Evolutionary conservation across 2,797 vertebrate genomes (phyloP).

Genomic region (Artibeus jamaicensis): DNA sequence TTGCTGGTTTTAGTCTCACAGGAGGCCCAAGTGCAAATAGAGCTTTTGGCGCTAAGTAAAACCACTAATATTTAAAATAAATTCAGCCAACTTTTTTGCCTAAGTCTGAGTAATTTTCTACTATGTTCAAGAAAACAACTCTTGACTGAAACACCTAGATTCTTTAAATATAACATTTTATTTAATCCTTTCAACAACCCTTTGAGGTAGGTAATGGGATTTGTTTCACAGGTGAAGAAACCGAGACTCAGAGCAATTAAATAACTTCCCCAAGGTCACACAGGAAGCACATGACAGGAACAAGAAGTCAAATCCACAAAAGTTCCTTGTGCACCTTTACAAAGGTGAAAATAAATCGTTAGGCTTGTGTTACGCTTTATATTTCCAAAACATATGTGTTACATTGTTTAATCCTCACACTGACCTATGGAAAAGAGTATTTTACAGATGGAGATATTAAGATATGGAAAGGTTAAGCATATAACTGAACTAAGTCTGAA

Average conservation of each 20-base stretch:
- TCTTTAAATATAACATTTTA: not conserved
- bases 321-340: not conserved
- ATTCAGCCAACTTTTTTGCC: not conserved
- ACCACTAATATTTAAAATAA: not conserved
- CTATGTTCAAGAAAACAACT: not conserved
- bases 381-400: not conserved
- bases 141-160: not conserved
- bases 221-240: conserved; percentile 8
- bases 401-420: not conserved
- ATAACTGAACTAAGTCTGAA: not conserved
- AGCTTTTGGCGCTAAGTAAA: not conserved
- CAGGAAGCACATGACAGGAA: not conserved
- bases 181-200: not conserved
- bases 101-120: not conserved
- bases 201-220: not conserved
- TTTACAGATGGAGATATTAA: not conserved
- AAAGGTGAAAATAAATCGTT: not conserved
- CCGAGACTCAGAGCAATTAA: not conserved
- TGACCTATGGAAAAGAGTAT: not conserved
- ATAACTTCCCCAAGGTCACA: conserved; percentile 6
- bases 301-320: not conserved
- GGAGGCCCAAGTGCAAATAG: not conserved
- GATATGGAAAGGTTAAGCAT: not conserved
- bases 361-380: not conserved
- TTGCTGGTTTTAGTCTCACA: not conserved